phyloP scores from a whole-genome alignment of 2,113 vertebrate species.

The Pavo muticus region DNA sequence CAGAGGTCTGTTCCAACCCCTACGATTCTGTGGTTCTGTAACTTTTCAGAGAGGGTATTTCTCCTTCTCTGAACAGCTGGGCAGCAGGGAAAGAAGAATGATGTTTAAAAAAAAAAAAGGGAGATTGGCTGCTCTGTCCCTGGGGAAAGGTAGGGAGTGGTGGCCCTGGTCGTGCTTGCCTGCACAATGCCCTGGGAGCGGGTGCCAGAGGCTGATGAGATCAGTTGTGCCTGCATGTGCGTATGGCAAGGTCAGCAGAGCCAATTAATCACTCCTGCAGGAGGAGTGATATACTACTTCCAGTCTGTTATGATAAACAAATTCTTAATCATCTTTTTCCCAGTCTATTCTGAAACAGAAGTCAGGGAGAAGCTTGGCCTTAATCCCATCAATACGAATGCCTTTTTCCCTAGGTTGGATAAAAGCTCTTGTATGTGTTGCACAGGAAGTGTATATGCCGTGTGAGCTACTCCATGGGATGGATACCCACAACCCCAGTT shows the following conservation, averaged over 20 bases:
- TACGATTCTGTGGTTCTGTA: too few relatives aligned
- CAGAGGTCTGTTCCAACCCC: too few relatives aligned
- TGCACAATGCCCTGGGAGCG: neutral
- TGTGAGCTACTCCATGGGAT: neutral
- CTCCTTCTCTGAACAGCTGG: rapidly evolving
- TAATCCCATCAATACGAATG: neutral
- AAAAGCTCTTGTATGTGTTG: neutral
- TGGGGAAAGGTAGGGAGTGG: neutral
- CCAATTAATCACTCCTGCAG: neutral
- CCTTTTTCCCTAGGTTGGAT: neutral
- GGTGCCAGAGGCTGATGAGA: neutral
- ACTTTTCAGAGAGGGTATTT: neutral
- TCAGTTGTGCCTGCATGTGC: neutral
- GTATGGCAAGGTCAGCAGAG: neutral
- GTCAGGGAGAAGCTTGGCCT: neutral
- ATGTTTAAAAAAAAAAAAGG: neutral
- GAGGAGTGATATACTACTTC: conserved; percentile 33
- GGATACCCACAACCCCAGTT: neutral
- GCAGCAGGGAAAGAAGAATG: neutral
- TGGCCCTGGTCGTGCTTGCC: neutral
- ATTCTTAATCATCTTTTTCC: neutral
- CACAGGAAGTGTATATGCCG: rapidly evolving
- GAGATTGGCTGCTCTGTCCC: neutral
- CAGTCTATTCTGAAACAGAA: neutral
- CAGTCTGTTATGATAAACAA: neutral